These are phyloP conservation scores for Gerris lacustris DNA, from an alignment of 2,888 invertebrate genomes.

Conservation along the genomic window DNA sequence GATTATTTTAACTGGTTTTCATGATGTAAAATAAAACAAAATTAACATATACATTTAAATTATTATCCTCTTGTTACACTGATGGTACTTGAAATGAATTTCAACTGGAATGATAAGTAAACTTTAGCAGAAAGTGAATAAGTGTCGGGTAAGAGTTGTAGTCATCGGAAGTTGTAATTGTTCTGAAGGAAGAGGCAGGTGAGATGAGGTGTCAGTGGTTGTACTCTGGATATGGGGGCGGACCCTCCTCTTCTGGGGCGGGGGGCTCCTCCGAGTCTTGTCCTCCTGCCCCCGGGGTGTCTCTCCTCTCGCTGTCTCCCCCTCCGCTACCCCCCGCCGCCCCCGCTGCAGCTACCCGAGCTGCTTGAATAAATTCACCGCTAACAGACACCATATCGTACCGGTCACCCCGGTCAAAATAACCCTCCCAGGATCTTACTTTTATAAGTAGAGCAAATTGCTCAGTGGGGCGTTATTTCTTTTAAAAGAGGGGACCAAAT, in stretches of 20 bases:
- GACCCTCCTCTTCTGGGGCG: slow-evolving; percentile 13
- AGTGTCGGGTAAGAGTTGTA: not conserved
- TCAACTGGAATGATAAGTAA: too few species aligned
- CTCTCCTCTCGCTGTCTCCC: slow-evolving; percentile 45
- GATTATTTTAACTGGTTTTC: too few species aligned
- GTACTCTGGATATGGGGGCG: slow-evolving; percentile 51
- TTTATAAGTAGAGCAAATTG: not conserved
- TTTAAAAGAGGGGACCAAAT: not conserved
- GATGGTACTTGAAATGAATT: too few species aligned
- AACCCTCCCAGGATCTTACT: slow-evolving; percentile 12
- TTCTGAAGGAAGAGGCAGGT: slow-evolving; percentile 29
- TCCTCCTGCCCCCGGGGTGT: slow-evolving; percentile 13
- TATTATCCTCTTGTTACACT: too few species aligned
- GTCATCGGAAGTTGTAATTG: slow-evolving; percentile 4
- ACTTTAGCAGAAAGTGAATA: too few species aligned
- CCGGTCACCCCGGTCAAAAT: slow-evolving; percentile 21
- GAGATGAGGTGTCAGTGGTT: slow-evolving; percentile 49
- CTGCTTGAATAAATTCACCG: slow-evolving; percentile 95
- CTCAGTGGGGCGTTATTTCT: not conserved
- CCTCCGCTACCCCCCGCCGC: slow-evolving; percentile 41
- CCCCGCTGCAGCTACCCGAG: slow-evolving; percentile 82
- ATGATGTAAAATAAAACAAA: too few species aligned
- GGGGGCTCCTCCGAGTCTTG: slow-evolving; percentile 12
- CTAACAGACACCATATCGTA: slow-evolving; percentile 58
- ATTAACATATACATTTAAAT: too few species aligned